Percentiles rank a stretch among this genome's conserved stretches.
These are phyloP conservation scores for Cricetomys ansorgei DNA, from an alignment of 2,113 vertebrate genomes.

Conservation along the genomic window DNA sequence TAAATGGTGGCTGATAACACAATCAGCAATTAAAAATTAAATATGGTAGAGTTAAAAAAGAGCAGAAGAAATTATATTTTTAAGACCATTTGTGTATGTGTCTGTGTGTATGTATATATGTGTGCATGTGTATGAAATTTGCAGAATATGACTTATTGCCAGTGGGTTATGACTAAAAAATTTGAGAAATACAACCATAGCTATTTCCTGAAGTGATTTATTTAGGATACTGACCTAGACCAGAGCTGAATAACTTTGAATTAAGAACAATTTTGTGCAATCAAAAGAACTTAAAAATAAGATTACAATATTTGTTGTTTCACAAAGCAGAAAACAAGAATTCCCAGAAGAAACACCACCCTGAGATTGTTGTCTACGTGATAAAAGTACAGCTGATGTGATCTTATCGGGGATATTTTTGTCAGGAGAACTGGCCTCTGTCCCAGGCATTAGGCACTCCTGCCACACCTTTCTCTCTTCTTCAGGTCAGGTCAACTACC, in stretches of 20 bases:
- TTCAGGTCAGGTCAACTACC: neutral
- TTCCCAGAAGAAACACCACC: conserved; percentile 11
- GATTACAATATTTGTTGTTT: conserved; percentile 31
- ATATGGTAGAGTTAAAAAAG: neutral
- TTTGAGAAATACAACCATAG: neutral
- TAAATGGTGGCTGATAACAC: conserved; percentile 8
- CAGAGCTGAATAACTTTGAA: neutral
- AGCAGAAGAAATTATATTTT: neutral
- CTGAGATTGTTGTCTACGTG: conserved; percentile 36
- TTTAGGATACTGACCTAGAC: neutral
- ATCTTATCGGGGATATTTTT: neutral
- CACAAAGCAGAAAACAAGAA: conserved; percentile 43
- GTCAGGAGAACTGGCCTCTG: neutral
- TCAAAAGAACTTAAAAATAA: conserved; percentile 58
- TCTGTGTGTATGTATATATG: neutral
- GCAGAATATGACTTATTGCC: neutral
- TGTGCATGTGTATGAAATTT: neutral
- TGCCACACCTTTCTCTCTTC: neutral
- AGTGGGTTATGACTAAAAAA: neutral
- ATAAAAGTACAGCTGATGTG: neutral
- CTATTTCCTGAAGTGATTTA: conserved; percentile 41
- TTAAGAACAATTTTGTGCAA: conserved; percentile 60
- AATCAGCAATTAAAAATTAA: neutral
- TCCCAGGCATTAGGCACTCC: neutral
- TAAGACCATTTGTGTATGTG: neutral